Evolutionary conservation across 2,888 invertebrate species (phyloP), one percentile per base, ranked within the genome.

Genomic region (Siphlonurus alternatus): DNA sequence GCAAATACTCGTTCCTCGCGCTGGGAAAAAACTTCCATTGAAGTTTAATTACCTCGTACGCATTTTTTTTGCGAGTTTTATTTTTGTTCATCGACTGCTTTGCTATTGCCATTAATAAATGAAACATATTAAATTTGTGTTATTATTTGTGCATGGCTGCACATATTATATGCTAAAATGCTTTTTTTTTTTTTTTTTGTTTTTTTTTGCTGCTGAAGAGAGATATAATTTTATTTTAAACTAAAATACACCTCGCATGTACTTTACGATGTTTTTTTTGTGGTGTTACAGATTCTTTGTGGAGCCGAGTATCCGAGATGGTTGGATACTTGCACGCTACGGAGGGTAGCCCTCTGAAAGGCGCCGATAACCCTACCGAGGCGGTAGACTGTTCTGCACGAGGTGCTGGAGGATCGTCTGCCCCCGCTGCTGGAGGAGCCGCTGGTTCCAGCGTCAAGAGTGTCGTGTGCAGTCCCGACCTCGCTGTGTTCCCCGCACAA

Each of bases 381-480:
- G 61, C 38, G 2, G 60, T 60, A 18, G 60, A 60, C 7, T 60
- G 60, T 20, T 60, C 60, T 2, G 10, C 24, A 10, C 38, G 38
- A 10, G 38, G 38, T 38, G 38, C 15, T 38, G 38, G 38, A 5
- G 38, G 38, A 22, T 20, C 63, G 3, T 63, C 63, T 23, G 60
- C 63, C 3, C 59, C 66, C 18, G 66, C 61, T 18, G 65, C 63
- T 10, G 64, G 53, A 20, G 53, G 61, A 23, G 56, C 66, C 5
- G 54, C 56, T 38, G 74, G 66, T 71, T 73, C 68, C 68, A 72
- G 67, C 69, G 78, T 80, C 59, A 81, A 81, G 68, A 79, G 79
- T 65, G 76, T 83, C 22, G 82, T 83, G 23, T 83, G 82, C 73
- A 81, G 81, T 70, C 83, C 83, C 3, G 83, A 83, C 69, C 72